phyloP scores from a whole-genome alignment of 2,888 invertebrate genomes.

The Brachyptera risi region DNA sequence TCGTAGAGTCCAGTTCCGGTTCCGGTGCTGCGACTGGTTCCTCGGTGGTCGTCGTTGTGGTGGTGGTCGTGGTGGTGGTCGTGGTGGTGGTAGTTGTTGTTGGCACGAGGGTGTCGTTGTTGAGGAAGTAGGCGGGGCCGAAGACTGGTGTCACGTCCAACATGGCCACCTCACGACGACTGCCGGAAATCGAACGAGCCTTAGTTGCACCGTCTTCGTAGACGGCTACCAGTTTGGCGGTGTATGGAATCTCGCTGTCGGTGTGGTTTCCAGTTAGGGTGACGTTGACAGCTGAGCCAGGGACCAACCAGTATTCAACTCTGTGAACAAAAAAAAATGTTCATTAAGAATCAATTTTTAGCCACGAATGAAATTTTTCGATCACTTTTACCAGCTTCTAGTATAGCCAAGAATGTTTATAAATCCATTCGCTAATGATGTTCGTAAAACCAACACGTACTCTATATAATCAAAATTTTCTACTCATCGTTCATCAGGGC shows the following conservation, averaged over 20 bases:
- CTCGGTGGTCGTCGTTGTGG: conserved; percentile 36
- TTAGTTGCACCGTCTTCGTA: conserved; percentile 60
- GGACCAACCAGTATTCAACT: conserved; percentile 62
- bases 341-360: neutral
- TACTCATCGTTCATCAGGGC: no score
- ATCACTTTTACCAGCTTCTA: no score
- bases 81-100: conserved; percentile 64
- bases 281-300: conserved; percentile 79
- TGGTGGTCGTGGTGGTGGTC: conserved; percentile 43
- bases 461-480: no score
- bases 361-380: no score
- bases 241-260: conserved; percentile 69
- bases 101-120: conserved; percentile 72
- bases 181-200: conserved; percentile 58
- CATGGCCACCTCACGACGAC: conserved; percentile 59
- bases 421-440: no score
- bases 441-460: no score
- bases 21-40: conserved; percentile 41
- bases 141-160: conserved; percentile 66
- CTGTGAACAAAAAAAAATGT: conserved; percentile 40
- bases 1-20: conserved; percentile 36
- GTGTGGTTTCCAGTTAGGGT: conserved; percentile 70
- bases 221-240: conserved; percentile 63
- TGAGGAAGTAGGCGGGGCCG: conserved; percentile 71
- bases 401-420: no score